These are phyloP conservation scores for Schizopygopsis pylzovi DNA, from an alignment of 2,797 vertebrate species.

Conservation along the genomic window DNA sequence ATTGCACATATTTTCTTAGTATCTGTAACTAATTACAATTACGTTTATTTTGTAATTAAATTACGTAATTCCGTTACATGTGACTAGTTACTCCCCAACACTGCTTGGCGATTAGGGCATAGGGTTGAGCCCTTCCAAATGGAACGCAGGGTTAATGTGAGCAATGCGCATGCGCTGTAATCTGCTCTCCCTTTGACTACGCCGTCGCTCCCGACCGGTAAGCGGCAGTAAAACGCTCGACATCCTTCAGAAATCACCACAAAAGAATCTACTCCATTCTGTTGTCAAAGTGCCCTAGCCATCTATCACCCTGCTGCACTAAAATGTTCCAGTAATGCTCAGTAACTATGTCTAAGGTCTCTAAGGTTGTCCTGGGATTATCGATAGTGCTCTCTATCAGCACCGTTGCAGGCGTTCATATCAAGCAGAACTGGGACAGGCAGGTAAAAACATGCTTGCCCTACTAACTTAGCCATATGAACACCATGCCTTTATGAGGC, in stretches of 20 bases:
- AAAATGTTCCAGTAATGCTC: constrained; percentile 35
- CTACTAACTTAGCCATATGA: constrained; percentile 1
- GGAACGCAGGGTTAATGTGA: too few relatives aligned
- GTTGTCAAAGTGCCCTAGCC: constrained; percentile 5
- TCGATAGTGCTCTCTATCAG: constrained; percentile 82
- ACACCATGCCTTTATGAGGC: not conserved
- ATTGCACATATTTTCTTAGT: too few relatives aligned
- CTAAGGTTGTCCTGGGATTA: constrained; percentile 81
- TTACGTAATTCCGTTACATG: too few relatives aligned
- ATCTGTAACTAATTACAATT: too few relatives aligned
- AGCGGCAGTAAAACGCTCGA: not conserved
- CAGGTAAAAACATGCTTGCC: constrained; percentile 66
- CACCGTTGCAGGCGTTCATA: constrained; percentile 84
- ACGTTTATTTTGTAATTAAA: too few relatives aligned
- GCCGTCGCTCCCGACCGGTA: not conserved
- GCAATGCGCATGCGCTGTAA: not conserved
- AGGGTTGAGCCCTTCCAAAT: too few relatives aligned
- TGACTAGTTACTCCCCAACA: too few relatives aligned
- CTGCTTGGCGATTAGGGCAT: too few relatives aligned
- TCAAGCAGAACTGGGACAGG: constrained; percentile 79
- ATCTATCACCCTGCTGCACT: not conserved
- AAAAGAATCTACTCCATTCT: constrained; percentile 5
- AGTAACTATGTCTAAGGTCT: constrained; percentile 81
- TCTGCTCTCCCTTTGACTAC: not conserved
- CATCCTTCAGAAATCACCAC: not conserved